Evolutionary conservation across 2,888 invertebrate species (phyloP).

Genomic region (Drosophila lacicola): DNA sequence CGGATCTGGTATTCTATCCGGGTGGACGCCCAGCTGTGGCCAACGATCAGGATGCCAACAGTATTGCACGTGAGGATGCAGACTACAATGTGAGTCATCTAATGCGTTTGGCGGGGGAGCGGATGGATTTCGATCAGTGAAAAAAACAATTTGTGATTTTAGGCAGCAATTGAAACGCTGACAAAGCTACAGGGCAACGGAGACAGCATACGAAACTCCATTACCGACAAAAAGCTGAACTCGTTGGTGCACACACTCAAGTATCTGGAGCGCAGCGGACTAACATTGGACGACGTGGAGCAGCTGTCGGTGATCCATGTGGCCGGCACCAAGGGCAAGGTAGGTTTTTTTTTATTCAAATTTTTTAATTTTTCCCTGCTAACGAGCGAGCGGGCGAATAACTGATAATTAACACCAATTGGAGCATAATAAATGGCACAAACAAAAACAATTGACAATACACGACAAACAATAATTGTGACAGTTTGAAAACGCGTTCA

Average conservation of each 20-base stretch:
- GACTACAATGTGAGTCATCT: conserved; percentile 54
- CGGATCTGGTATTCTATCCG: conserved; percentile 59
- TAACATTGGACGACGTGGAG: conserved; percentile 89
- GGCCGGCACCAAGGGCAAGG: conserved; percentile 98
- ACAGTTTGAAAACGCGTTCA: too few relatives aligned
- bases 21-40: background rate
- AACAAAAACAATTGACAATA: background rate
- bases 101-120: background rate
- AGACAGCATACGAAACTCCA: conserved; percentile 86
- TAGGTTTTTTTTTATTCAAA: too few relatives aligned
- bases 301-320: conserved; percentile 95
- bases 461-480: background rate
- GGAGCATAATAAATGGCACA: background rate
- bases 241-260: conserved; percentile 86
- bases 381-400: background rate
- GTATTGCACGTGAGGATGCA: conserved; percentile 32
- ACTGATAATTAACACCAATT: conserved; percentile 5
- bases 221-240: conserved; percentile 72
- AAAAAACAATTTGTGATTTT: background rate
- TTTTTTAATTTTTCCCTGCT: too few relatives aligned
- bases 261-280: conserved; percentile 88
- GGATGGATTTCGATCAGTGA: too few relatives aligned
- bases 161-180: conserved; percentile 90
- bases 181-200: conserved; percentile 91
- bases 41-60: conserved; percentile 6